Base-by-base conservation (phyloP, 2,888 invertebrate genomes). In the Seladonia tumulorum region DNA sequence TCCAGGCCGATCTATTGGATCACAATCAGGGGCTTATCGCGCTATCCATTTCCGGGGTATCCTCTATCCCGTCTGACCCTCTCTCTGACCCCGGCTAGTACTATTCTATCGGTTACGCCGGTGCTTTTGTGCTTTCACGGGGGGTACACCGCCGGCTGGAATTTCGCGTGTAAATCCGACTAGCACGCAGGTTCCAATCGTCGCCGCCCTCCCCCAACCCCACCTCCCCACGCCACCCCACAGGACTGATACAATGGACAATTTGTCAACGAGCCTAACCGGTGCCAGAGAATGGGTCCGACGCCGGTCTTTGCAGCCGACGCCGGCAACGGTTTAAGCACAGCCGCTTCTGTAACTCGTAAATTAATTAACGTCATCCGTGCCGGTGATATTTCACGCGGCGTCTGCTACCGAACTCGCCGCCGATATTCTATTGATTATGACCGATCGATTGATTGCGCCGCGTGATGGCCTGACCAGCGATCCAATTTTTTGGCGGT, bases 251-350 rank as follows among this genome's bases (percentile, higher is more conserved):
- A 89, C 90, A 91, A 91, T 91, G 87, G 90, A 91, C 91, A 89
- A 91, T 91, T 91, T 90, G 91, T 91, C 91, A 90, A 88, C 90
- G 87, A 86, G 87, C 90, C 89, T 88, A 87, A 86, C 84, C 81
- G 85, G 83, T 79, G 85, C 85, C 88, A 86, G 89, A 84, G 90
- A 85, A 89, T 85, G 83, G 81, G 47, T 47, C 72, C 47, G 82
- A 78, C 60, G 81, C 77, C 85, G 84, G 83, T 88, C 91, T 89
- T 89, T 82, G 76, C 82, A 76, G 81, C 81, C 82, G 35, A 68
- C 39, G 73, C 85, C 80, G 73, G 77, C 81, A 84, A 81, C 71
- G 84, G 79, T 82, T 82, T 74, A 80, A 81, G 87, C 83, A 71
- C 74, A 63, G 53, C 77, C 76, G 45, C 57, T 25, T 68, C 74